A percentile compares a stretch with the other conserved stretches of the same genome.
phyloP scores from a whole-genome alignment of 2,888 invertebrate genomes.

The Eretmocerus hayati region DNA sequence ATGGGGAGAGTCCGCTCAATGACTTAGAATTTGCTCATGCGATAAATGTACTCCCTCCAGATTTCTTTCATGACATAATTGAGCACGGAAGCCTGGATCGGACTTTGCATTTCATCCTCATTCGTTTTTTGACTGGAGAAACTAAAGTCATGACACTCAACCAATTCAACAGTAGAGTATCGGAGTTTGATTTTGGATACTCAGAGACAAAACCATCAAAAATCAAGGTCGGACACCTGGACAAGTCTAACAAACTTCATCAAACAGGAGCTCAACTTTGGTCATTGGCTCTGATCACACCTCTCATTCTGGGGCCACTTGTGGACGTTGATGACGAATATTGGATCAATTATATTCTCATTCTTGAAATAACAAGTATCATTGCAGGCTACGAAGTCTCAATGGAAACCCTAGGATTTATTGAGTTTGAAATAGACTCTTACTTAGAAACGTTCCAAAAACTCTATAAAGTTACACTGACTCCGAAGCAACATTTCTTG shows the following conservation, averaged over 20 bases:
- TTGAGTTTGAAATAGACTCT: constrained; percentile 1
- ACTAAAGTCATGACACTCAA: constrained; percentile 2
- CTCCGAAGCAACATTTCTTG: constrained; percentile 1
- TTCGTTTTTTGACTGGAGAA: neutral
- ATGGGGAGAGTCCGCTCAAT: constrained; percentile 2
- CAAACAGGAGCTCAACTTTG: constrained; percentile 8
- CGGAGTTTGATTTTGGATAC: constrained; percentile 5
- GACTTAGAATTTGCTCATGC: neutral
- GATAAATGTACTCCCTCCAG: constrained; percentile 2
- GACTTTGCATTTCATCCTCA: neutral
- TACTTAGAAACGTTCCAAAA: neutral
- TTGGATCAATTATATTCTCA: constrained; percentile 4
- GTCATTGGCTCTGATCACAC: constrained; percentile 1
- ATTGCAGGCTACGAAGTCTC: constrained; percentile 2
- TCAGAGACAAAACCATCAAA: constrained; percentile 5
- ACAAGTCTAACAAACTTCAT: neutral
- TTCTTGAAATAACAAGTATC: constrained; percentile 4
- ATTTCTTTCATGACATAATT: constrained; percentile 4
- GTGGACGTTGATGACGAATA: constrained; percentile 1
- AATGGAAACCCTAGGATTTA: neutral
- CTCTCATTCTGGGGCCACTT: constrained; percentile 4
- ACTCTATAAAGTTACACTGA: neutral
- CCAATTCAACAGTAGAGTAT: constrained; percentile 4
- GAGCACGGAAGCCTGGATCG: neutral
- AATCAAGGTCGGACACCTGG: constrained; percentile 1